Evolutionary conservation across 2,888 invertebrate species (phyloP), one percentile per base, ranked within the genome.

Genomic region (Orthonychiurus folsomi): DNA sequence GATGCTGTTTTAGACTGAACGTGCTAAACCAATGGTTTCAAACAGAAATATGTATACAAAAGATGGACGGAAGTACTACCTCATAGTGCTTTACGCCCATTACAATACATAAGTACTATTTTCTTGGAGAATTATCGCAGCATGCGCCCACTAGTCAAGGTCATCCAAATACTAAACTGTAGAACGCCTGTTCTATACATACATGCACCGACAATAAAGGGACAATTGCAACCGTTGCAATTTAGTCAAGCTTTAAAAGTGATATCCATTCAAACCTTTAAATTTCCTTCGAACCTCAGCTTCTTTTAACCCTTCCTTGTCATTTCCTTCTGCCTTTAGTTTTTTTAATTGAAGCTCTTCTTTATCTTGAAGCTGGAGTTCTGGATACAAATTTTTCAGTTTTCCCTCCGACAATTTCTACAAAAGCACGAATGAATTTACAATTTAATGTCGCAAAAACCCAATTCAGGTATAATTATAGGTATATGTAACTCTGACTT

Each of bases 281-380:
- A 93, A 80, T 75, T 89, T 91, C 61, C 85, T 85, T 21, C 93
- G 80, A 50, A 93, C 75, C 72, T 85, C 85, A 0, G 89, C 88
- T 76, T 90, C 93, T 75, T 86, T 86, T 3, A 89, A 75, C 0
- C 93, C 93, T 74, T 91, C 90, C 72, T 89, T 88, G 76, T 95
- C 94, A 67, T 86, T 83, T 24, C 89, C 89, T 72, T 93, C 90
- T 54, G 86, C 82, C 75, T 86, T 88, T 1, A 87, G 77, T 74
- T 87, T 85, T 76, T 95, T 95, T 76, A 85, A 84, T 0, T 86
- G 84, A 47, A 93, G 80, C 79, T 95, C 93, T 77, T 92, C 89
- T 79, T 93, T 93, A 75, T 95, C 94, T 66, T 94, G 94, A 53
- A 93, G 83, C 80, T 89, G 90, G 3, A 95, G 79, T 74, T 94